Conservation (phyloP, 2,797 vertebrate species). For the Macropus fuliginosus region DNA sequence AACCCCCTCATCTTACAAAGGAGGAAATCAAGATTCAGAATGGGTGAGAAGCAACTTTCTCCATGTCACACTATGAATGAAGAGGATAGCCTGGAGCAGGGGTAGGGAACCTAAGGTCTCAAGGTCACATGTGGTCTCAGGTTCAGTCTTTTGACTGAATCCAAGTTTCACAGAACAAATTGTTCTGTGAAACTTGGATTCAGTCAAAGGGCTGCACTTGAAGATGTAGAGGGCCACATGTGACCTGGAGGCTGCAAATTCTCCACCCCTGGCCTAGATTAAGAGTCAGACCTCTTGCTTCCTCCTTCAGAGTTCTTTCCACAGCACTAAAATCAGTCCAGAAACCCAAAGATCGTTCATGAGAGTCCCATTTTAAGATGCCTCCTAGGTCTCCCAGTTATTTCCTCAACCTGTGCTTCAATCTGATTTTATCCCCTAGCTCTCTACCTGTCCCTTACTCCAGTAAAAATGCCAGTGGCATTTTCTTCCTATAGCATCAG, state of each 20-base stretch:
- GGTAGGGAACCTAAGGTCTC: too few species aligned
- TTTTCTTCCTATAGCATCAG: background rate
- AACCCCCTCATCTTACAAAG: background rate
- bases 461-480: background rate
- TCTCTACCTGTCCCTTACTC: slow-evolving; percentile 26
- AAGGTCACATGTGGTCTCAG: too few species aligned
- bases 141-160: too few species aligned
- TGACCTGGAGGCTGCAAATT: too few species aligned
- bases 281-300: background rate
- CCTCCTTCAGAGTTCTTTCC: background rate
- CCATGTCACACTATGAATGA: too few species aligned
- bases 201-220: too few species aligned
- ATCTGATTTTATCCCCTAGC: background rate
- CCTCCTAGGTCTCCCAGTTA: too few species aligned
- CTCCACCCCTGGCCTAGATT: too few species aligned
- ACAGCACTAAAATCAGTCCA: background rate
- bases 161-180: too few species aligned
- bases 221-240: too few species aligned
- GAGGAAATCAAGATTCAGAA: background rate
- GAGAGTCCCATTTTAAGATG: background rate
- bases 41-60: background rate
- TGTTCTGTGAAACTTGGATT: too few species aligned
- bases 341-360: background rate
- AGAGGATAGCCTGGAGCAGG: too few species aligned
- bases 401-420: background rate